phyloP scores from a whole-genome alignment of 2,888 invertebrate genomes.

The Aphrophora alni region DNA sequence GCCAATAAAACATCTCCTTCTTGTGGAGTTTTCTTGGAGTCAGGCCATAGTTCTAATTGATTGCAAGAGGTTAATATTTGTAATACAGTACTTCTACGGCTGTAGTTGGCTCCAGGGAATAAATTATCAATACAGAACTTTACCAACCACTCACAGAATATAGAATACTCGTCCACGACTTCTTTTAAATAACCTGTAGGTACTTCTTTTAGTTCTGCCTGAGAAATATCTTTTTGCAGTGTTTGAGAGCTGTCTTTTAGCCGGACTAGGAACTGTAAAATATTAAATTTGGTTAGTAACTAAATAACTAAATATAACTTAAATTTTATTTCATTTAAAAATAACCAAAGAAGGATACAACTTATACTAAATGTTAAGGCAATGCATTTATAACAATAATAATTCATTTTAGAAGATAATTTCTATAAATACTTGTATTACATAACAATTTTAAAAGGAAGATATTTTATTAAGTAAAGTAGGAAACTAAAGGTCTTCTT shows the following conservation, averaged over 20 bases:
- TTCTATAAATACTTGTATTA: too few relatives aligned
- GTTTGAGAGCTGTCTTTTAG: conserved; percentile 20
- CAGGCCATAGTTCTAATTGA: conserved; percentile 42
- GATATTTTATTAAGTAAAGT: too few relatives aligned
- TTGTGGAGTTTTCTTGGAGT: conserved; percentile 50
- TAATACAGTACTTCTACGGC: conserved; percentile 65
- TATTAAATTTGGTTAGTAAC: conserved; percentile 31
- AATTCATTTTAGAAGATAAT: too few relatives aligned
- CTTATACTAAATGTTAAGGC: too few relatives aligned
- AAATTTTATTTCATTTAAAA: too few relatives aligned
- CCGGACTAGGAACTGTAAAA: conserved; percentile 33
- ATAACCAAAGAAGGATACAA: too few relatives aligned
- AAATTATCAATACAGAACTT: conserved; percentile 63
- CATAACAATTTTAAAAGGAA: too few relatives aligned
- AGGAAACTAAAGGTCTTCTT: too few relatives aligned
- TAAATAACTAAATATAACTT: background rate
- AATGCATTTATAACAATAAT: too few relatives aligned
- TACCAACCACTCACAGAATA: conserved; percentile 57
- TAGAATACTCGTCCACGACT: background rate
- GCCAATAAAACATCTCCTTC: conserved; percentile 61
- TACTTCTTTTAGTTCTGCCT: background rate
- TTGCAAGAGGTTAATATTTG: conserved; percentile 59
- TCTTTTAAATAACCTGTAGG: background rate
- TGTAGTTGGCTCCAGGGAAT: conserved; percentile 68
- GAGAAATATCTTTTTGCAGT: background rate